A percentile compares a stretch with the other conserved stretches of the same genome.
phyloP scores from a whole-genome alignment of 92 coral and sea anemone genomes.

The Porites rus region DNA sequence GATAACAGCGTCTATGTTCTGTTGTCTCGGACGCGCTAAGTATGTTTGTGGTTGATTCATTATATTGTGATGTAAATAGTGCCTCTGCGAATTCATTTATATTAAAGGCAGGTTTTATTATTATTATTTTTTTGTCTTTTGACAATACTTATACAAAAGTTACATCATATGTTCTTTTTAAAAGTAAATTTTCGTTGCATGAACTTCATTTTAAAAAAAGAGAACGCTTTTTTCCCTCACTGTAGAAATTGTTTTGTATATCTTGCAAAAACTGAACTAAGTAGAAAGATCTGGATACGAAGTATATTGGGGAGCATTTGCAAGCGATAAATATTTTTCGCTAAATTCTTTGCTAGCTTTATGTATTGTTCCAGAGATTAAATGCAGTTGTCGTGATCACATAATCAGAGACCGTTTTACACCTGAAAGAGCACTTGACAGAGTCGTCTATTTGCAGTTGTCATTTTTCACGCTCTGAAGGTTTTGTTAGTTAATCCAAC shows the following conservation, averaged over 20 bases:
- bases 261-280: neutral
- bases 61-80: neutral
- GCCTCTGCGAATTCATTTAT: no score
- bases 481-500: neutral
- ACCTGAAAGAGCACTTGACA: neutral
- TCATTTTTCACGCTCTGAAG: neutral
- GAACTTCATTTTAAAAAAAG: neutral
- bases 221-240: neutral
- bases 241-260: neutral
- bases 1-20: neutral
- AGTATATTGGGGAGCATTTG: neutral
- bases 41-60: neutral
- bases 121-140: neutral
- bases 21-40: neutral
- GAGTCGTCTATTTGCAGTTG: conserved; percentile 3
- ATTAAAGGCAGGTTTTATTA: no score
- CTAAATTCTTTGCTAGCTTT: neutral
- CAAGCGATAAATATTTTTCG: neutral
- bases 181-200: neutral
- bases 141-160: neutral
- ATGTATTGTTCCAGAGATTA: neutral
- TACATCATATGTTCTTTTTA: neutral
- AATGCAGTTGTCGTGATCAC: neutral
- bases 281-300: neutral
- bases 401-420: neutral